Base-by-base conservation (phyloP, 2,113 vertebrate genomes). In the Apteryx mantelli region DNA sequence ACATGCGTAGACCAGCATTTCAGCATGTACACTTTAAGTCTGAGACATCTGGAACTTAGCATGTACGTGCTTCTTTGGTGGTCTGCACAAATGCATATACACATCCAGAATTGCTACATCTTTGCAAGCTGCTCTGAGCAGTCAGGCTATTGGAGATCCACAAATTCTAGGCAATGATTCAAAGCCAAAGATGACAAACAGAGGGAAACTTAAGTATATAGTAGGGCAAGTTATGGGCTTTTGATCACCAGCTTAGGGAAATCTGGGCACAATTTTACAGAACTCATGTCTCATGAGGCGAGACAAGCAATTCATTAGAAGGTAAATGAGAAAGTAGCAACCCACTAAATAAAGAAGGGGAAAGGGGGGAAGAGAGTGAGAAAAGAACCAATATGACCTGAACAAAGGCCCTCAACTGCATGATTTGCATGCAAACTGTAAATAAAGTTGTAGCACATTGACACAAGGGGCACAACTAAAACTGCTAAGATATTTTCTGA, bases 201-300 rank as follows among this genome's bases (percentile, higher is more conserved):
- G 9, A 58, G 40, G 44, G 71, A 55, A 61, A 74, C 7, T 4
- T 44, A 34, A 20, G 21, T 2, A 4, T 15, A 38, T 18, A 13
- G 1, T 19, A 52, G 8, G 21, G 5, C 22, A 60, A 40, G 21
- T 48, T 38, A 22, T 0, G 0, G 48, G 21, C 6, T 76, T 20
- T 42, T 0, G 0, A 11, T 40, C 5, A 9, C 18, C n/a, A 20
- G 4, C 25, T 21, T 80, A 17, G 18, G 11, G 21, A 22, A 82
- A 80, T 19, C 3, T 16, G 50, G 75, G 66, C 7, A 30, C 9
- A 16, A 26, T 79, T 88, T 85, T 77, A 40, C 11, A 83, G 15
- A 64, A 86, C n/a, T 55, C 58, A 40, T 9, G 22, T 46, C 21
- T 73, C 24, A 32, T 21, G 69, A 65, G 19, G 25, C 9, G 65